Conservation (phyloP, 2,113 vertebrate genomes). For the Indicator indicator region DNA sequence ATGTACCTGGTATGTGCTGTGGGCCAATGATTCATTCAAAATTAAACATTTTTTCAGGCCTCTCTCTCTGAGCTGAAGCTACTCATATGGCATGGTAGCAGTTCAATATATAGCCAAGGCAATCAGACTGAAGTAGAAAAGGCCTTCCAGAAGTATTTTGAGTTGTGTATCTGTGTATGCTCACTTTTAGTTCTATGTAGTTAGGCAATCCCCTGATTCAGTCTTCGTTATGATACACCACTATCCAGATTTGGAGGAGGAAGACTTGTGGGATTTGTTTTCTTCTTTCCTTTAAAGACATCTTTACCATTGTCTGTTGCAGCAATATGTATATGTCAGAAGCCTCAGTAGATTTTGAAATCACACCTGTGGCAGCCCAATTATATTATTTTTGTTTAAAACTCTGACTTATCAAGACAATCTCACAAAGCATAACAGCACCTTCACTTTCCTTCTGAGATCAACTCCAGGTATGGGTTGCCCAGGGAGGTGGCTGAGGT, state of each 20-base stretch:
- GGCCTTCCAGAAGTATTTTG: not conserved
- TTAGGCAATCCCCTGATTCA: not conserved
- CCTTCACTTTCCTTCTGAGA: constrained; percentile 10
- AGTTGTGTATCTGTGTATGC: not conserved
- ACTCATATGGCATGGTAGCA: not conserved
- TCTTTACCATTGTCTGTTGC: not conserved
- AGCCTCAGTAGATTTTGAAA: constrained; percentile 51
- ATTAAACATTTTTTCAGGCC: not conserved
- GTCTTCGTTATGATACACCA: not conserved
- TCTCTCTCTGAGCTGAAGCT: not conserved
- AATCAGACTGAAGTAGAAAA: not conserved
- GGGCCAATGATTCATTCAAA: not conserved
- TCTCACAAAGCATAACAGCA: constrained; percentile 53
- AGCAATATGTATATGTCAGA: not conserved
- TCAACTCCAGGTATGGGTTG: not conserved
- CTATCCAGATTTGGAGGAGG: not conserved
- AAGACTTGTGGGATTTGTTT: not conserved
- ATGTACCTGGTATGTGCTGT: not conserved
- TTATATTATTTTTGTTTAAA: constrained; percentile 55
- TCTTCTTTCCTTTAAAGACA: not conserved
- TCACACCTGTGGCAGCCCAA: constrained; percentile 27
- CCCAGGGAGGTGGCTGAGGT: too few relatives aligned
- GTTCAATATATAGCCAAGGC: not conserved
- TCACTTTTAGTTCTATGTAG: not conserved
- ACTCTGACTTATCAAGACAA: constrained; percentile 47